These are phyloP conservation scores for Geotrypetes seraphini DNA, from an alignment of 2,797 vertebrate species.

Conservation along the genomic window DNA sequence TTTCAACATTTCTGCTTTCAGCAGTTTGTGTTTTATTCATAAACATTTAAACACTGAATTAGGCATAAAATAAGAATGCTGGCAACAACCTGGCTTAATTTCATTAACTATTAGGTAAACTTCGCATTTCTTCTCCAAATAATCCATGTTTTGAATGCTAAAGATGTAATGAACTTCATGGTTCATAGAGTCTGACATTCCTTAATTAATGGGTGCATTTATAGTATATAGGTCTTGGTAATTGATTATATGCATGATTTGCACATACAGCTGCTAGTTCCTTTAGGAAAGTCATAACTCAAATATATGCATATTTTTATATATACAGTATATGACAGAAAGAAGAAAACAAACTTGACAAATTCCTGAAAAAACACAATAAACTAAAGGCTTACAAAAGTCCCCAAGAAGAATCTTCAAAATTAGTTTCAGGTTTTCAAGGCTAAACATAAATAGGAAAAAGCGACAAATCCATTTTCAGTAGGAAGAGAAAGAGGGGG, in stretches of 20 bases:
- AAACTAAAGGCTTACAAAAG: conserved; percentile 42
- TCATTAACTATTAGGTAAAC: conserved; percentile 90
- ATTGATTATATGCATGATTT: conserved; percentile 99
- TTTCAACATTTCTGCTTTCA: conserved; percentile 67
- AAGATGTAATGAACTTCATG: conserved; percentile 99
- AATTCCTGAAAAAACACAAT: conserved; percentile 30
- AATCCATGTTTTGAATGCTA: conserved; percentile 90
- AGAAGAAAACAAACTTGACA: conserved; percentile 26
- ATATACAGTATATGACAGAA: conserved; percentile 28
- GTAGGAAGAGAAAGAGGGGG: too few relatives aligned
- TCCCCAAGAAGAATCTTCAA: conserved; percentile 23
- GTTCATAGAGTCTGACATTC: conserved; percentile 98
- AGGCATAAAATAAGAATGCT: conserved; percentile 66
- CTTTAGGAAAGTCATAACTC: conserved; percentile 99
- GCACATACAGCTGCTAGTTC: conserved; percentile 99
- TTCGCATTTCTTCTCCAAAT: conserved; percentile 85
- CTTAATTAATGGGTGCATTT: conserved; percentile 99
- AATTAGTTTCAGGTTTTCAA: conserved; percentile 33
- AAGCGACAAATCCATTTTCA: too few relatives aligned
- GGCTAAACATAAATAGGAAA: too few relatives aligned
- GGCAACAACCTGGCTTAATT: conserved; percentile 72
- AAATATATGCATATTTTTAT: conserved; percentile 66
- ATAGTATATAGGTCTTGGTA: conserved; percentile 95
- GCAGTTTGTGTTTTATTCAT: conserved; percentile 66
- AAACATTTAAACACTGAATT: conserved; percentile 69